Evolutionary conservation across 2,888 invertebrate species (phyloP).

Genomic region (Diadegma fenestrale): DNA sequence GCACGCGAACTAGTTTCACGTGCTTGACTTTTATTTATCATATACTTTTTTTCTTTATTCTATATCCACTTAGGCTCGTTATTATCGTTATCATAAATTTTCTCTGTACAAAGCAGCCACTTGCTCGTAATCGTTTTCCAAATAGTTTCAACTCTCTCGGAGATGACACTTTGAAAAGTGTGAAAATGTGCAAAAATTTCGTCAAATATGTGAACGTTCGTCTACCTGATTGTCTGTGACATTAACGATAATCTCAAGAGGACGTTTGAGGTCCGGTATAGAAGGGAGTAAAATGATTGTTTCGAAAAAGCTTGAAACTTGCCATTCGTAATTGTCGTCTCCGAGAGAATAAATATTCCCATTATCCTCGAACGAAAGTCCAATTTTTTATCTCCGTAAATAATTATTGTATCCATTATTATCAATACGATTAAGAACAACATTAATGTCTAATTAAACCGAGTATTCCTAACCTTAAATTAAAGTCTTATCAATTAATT

Average conservation of each 20-base stretch:
- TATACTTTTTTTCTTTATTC: neutral
- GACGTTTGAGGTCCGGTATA: conserved; percentile 2
- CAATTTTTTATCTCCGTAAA: conserved; percentile 21
- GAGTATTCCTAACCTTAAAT: conserved; percentile 65
- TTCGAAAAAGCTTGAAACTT: neutral
- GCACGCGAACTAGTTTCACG: neutral
- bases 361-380: neutral
- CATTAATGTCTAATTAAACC: conserved; percentile 53
- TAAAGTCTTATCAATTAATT: conserved; percentile 73
- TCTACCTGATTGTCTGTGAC: conserved; percentile 61
- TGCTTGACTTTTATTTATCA: neutral
- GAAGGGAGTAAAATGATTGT: conserved; percentile 40
- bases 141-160: conserved; percentile 9
- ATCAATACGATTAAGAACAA: conserved; percentile 29
- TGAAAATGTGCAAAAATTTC: conserved; percentile 8
- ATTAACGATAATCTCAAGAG: conserved; percentile 21
- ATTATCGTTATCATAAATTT: neutral
- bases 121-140: neutral
- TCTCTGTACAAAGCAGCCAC: neutral
- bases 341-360: conserved; percentile 54
- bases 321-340: conserved; percentile 24
- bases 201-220: conserved; percentile 10
- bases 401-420: neutral
- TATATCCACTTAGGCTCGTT: neutral
- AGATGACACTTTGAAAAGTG: neutral